Conservation (phyloP, 2,888 invertebrate species). For the Dynastes grantii region DNA sequence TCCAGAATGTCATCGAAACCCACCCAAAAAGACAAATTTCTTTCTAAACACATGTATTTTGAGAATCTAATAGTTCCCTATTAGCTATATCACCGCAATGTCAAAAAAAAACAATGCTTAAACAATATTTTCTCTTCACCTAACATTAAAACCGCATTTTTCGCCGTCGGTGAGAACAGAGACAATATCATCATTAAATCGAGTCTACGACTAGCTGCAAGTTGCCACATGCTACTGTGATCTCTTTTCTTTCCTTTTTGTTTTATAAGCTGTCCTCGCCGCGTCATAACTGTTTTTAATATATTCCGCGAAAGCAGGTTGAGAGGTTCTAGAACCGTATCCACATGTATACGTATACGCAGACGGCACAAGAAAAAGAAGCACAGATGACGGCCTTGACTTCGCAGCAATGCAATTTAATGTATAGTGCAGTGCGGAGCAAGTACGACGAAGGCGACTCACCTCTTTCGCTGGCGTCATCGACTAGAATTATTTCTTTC, state of each 20-base stretch:
- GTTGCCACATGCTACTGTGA: background rate
- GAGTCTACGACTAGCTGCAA: background rate
- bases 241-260: slow-evolving; percentile 2
- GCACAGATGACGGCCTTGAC: slow-evolving; percentile 24
- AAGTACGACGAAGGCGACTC: slow-evolving; percentile 52
- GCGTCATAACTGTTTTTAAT: slow-evolving; percentile 13
- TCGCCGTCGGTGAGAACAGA: background rate
- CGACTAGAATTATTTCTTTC: slow-evolving; percentile 96
- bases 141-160: too few relatives aligned
- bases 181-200: background rate
- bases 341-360: background rate
- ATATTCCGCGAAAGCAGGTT: slow-evolving; percentile 12
- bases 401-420: background rate
- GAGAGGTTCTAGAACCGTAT: background rate
- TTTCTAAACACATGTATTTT: too few relatives aligned
- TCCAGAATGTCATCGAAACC: too few relatives aligned
- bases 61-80: too few relatives aligned
- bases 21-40: too few relatives aligned
- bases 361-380: background rate
- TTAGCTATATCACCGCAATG: too few relatives aligned
- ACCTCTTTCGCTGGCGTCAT: slow-evolving; percentile 97
- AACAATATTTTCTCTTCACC: too few relatives aligned
- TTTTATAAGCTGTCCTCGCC: background rate
- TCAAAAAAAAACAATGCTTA: too few relatives aligned
- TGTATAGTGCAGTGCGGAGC: background rate